A percentile compares a stretch with the other conserved stretches of the same genome.
phyloP scores from a whole-genome alignment of 2,888 invertebrate species.

The Oligia strigilis region DNA sequence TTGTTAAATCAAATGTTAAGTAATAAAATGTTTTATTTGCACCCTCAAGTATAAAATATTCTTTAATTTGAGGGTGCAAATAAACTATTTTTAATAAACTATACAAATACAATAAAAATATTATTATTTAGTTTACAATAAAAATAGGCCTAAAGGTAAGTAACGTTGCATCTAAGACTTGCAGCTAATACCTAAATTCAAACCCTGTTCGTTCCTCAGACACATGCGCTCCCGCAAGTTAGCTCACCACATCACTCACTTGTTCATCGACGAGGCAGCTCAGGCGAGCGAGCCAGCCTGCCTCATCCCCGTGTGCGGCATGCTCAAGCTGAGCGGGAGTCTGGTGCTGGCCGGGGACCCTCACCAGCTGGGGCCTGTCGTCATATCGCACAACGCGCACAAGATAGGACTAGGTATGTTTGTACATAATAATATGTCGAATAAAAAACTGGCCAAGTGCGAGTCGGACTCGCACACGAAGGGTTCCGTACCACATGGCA shows the following conservation, averaged over 20 bases:
- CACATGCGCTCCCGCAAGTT: neutral
- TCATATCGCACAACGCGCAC: slow-evolving; percentile 91
- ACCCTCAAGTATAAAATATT: neutral
- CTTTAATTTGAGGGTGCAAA: too few species aligned
- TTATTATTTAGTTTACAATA: neutral
- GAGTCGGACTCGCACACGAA: too few species aligned
- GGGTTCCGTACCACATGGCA: too few species aligned
- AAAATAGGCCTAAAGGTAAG: neutral
- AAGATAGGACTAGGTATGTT: slow-evolving; percentile 91
- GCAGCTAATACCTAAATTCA: neutral
- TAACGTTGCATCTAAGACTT: neutral
- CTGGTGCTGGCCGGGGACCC: slow-evolving; percentile 95
- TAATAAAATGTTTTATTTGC: neutral
- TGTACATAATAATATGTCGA: neutral
- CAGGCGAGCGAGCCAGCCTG: slow-evolving; percentile 96
- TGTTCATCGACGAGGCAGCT: slow-evolving; percentile 97
- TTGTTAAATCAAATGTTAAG: neutral
- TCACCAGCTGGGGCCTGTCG: slow-evolving; percentile 95
- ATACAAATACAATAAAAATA: too few species aligned
- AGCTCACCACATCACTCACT: slow-evolving; percentile 92
- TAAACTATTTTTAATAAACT: too few species aligned
- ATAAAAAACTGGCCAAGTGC: neutral
- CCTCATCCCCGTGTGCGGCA: slow-evolving; percentile 92
- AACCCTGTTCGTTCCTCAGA: slow-evolving; percentile 22
- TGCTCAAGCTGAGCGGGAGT: slow-evolving; percentile 88